Conservation (phyloP, 2,113 vertebrate species). For the Bubo blakistoni region DNA sequence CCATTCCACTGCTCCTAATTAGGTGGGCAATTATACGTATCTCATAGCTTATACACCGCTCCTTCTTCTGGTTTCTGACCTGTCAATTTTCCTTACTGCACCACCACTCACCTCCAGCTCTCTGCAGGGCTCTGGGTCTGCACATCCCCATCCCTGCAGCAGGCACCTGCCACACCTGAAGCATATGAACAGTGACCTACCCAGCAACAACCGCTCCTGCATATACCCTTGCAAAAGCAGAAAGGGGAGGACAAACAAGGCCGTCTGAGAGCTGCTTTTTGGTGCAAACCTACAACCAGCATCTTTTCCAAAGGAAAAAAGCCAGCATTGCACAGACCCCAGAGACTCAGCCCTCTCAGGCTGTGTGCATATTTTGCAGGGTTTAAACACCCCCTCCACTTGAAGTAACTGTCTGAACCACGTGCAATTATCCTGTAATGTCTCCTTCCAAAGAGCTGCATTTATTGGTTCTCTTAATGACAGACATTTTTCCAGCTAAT, state of each 20-base stretch:
- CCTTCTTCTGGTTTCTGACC: not conserved
- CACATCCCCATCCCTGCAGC: not conserved
- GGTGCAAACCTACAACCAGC: not conserved
- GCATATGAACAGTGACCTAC: not conserved
- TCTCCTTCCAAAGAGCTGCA: not conserved
- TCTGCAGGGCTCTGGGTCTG: not conserved
- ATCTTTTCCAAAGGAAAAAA: not conserved
- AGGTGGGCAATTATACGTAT: not conserved
- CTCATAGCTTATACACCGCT: not conserved
- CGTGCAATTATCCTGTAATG: not conserved
- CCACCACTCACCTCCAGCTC: not conserved
- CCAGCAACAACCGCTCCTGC: not conserved
- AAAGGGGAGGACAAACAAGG: not conserved
- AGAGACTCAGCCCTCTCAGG: not conserved
- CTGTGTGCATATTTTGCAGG: not conserved
- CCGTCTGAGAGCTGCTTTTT: not conserved
- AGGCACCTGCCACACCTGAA: not conserved
- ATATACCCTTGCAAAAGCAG: not conserved
- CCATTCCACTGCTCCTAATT: not conserved
- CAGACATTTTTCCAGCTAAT: not conserved
- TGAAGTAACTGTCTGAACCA: not conserved
- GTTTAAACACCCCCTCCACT: not conserved
- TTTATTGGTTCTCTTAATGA: not conserved
- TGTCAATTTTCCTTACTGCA: too few relatives aligned
- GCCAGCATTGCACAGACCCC: not conserved